Percentiles rank a stretch among this genome's conserved stretches.
Evolutionary conservation across 2,888 invertebrate species (phyloP).

Genomic region (Zootermopsis nevadensis): DNA sequence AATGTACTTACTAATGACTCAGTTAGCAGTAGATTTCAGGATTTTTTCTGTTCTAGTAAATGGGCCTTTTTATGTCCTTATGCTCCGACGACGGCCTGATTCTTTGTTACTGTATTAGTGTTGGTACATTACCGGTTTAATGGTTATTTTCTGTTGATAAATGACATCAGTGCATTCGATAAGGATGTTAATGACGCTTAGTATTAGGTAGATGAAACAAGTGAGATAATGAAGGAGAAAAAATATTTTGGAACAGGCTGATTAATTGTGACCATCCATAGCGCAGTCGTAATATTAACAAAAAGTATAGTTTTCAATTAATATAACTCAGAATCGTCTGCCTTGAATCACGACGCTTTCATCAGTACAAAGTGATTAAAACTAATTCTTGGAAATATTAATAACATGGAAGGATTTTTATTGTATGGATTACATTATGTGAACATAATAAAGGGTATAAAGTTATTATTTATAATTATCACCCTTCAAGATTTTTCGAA

Average conservation of each 20-base stretch:
- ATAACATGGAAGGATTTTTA: too few species aligned
- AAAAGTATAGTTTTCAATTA: too few species aligned
- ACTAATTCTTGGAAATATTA: too few species aligned
- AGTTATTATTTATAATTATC: too few species aligned
- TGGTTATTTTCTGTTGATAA: background rate
- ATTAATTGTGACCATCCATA: background rate
- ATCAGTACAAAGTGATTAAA: too few species aligned
- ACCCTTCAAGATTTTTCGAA: too few species aligned
- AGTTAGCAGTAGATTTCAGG: background rate
- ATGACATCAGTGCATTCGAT: background rate
- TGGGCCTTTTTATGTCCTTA: background rate
- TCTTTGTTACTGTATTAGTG: background rate
- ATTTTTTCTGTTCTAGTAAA: background rate
- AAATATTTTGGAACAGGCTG: background rate
- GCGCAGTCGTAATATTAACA: too few species aligned
- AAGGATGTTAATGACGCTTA: background rate
- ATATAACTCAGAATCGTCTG: too few species aligned
- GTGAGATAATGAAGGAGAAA: background rate
- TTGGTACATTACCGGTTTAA: background rate
- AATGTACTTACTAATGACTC: background rate
- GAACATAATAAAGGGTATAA: too few species aligned
- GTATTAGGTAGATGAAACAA: background rate
- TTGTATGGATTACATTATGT: too few species aligned
- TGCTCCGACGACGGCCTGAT: background rate
- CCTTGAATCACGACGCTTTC: too few species aligned